Base-by-base conservation (phyloP, 1,140 invertebrate species). In the Caenorhabditis remanei region DNA sequence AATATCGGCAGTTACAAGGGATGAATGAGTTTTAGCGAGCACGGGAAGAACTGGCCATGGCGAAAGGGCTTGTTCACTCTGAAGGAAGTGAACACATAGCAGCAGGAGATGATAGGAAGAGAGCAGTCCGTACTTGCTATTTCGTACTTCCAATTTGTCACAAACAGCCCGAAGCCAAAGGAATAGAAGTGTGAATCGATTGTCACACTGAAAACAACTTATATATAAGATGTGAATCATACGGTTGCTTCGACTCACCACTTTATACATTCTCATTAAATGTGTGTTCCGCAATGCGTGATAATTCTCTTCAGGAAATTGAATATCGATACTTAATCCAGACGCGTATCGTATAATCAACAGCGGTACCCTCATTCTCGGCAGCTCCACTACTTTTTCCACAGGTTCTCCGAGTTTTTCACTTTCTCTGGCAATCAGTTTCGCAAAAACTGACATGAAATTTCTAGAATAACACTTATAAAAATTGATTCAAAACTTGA, bases 81-180 rank as follows among this genome's bases (percentile, higher is more conserved):
- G 87, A 6, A 88, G 84, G 43, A 88, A 88, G 32, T 88, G 87
- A 58, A 88, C 65, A 13, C 67, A 61, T 9, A 88, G 67, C 14
- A 88, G 87, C 11, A 88, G 65, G 13, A 85, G 43, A 55, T 88
- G 87, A 46, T 88, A 88, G n/a, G 83, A 79, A 16, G 87, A 88
- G 40, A 88, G 84, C 2, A 88, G 87, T 21, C 83, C 65, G 16
- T 85, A 63, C 71, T 85, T 79, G 82, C 87, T 88, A 55, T 85
- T 84, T 48, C 56, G 40, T 16, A 82, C 84, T 56, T 85, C 87
- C 58, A 88, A 46, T 14, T 55, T 83, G 8, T 85, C 79, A 43
- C 86, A 85, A 24, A 85, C 21, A n/a, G 84, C 67, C 58, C 61
- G 21, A 2, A 85, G 19, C 87, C 87, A 88, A 14, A 85, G 71